These are phyloP conservation scores for Rhabdophis nuchalis DNA, from an alignment of 2,797 vertebrate species.

Conservation along the genomic window DNA sequence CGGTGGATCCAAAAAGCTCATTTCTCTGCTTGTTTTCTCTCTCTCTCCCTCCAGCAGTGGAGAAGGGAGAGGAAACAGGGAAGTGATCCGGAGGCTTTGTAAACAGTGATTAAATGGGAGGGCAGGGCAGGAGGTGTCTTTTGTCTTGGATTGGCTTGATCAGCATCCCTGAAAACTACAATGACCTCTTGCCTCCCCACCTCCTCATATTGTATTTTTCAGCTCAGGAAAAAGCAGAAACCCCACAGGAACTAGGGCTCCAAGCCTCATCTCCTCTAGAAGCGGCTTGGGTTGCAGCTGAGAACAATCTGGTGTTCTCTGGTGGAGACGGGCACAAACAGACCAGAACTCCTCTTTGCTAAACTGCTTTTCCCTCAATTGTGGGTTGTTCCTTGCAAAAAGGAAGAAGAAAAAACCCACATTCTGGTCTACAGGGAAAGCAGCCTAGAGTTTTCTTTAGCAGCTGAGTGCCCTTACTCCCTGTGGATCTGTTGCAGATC, in stretches of 20 bases:
- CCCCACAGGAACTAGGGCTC: background rate
- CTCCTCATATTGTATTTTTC: background rate
- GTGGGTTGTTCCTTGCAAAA: background rate
- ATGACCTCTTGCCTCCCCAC: background rate
- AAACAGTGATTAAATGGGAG: conserved; percentile 7
- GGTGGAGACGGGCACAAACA: background rate
- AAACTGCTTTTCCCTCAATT: background rate
- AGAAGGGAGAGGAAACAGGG: background rate
- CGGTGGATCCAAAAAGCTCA: background rate
- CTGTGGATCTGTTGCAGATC: background rate
- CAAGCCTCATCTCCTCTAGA: background rate
- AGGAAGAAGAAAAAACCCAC: background rate
- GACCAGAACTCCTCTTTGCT: background rate
- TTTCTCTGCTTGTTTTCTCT: background rate
- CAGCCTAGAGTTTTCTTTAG: conserved; percentile 16
- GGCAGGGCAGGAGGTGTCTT: background rate
- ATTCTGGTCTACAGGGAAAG: conserved; percentile 15
- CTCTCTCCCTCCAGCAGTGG: fast-evolving
- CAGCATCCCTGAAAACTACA: background rate
- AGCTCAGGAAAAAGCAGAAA: background rate
- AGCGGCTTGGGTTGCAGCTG: background rate
- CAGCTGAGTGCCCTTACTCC: conserved; percentile 6
- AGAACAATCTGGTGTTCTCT: background rate
- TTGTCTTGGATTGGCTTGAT: background rate
- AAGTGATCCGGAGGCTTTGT: background rate